Percentiles rank a stretch among this genome's conserved stretches.
These are phyloP conservation scores for Gobio occitaniae DNA, from an alignment of 2,797 vertebrate species.

Conservation along the genomic window DNA sequence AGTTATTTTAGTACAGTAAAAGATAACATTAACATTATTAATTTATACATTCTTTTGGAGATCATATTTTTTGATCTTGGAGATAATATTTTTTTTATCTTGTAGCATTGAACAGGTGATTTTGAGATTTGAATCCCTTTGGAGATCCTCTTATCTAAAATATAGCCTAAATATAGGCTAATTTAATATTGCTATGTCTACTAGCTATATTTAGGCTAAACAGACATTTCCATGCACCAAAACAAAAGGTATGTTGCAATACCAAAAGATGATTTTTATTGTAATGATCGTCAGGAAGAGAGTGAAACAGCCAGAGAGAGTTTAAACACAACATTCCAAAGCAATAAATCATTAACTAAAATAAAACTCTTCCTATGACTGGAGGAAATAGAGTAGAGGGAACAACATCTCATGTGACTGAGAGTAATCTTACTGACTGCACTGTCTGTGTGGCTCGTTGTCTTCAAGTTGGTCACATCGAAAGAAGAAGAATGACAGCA, in stretches of 20 bases:
- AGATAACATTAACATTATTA: background rate
- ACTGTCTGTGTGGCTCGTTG: background rate
- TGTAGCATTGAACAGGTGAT: background rate
- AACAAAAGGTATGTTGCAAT: background rate
- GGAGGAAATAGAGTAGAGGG: background rate
- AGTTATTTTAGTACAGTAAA: background rate
- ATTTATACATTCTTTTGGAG: background rate
- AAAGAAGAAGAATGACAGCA: background rate
- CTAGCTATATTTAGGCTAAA: background rate
- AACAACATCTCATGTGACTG: background rate
- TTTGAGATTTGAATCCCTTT: background rate
- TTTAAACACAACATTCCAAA: conserved; percentile 5
- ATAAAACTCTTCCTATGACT: conserved; percentile 6
- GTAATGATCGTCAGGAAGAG: background rate
- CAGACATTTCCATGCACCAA: background rate
- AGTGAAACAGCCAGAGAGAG: background rate
- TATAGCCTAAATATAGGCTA: background rate
- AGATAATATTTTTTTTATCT: too few species aligned
- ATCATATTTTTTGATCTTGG: too few species aligned
- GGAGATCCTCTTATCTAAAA: background rate
- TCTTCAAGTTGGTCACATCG: background rate
- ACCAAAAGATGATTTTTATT: background rate
- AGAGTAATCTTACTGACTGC: background rate
- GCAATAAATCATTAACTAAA: conserved; percentile 23
- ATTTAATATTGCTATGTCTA: background rate